These are phyloP conservation scores for Subacronicta megacephala DNA, from an alignment of 2,888 invertebrate species.

Conservation along the genomic window DNA sequence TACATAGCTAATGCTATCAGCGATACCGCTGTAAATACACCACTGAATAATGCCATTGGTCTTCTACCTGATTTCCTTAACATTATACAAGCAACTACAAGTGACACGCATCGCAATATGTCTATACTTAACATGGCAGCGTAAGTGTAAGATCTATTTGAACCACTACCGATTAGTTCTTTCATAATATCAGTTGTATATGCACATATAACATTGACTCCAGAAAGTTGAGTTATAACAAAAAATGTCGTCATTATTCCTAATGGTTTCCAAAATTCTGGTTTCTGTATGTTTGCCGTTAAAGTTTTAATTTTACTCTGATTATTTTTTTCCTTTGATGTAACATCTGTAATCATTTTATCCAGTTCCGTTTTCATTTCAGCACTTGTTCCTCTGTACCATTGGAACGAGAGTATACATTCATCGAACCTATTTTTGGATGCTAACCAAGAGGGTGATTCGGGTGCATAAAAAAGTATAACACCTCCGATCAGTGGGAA, in stretches of 20 bases:
- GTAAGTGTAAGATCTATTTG: conserved; percentile 87
- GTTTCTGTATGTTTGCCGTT: conserved; percentile 79
- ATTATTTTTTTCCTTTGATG: conserved; percentile 71
- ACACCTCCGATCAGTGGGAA: conserved; percentile 87
- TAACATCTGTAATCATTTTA: conserved; percentile 79
- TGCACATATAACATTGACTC: conserved; percentile 92
- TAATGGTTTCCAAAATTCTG: conserved; percentile 91
- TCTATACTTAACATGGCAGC: conserved; percentile 92
- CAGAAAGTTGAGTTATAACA: conserved; percentile 91
- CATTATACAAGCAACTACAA: conserved; percentile 90
- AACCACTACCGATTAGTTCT: conserved; percentile 86
- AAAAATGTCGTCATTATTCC: conserved; percentile 91
- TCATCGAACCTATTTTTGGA: conserved; percentile 89
- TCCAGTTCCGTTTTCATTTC: conserved; percentile 86
- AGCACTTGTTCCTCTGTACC: conserved; percentile 89
- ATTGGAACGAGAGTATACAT: conserved; percentile 90
- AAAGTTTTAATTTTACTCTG: conserved; percentile 77
- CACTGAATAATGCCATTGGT: conserved; percentile 91
- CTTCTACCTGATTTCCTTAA: conserved; percentile 90
- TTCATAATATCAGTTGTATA: conserved; percentile 92
- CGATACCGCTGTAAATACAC: conserved; percentile 89
- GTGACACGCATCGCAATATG: conserved; percentile 89
- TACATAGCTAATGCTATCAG: conserved; percentile 88
- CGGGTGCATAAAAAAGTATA: conserved; percentile 90
- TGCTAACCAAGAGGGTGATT: conserved; percentile 92